Base-by-base conservation (phyloP, 2,888 invertebrate species). In the Drosophila anomalata region DNA sequence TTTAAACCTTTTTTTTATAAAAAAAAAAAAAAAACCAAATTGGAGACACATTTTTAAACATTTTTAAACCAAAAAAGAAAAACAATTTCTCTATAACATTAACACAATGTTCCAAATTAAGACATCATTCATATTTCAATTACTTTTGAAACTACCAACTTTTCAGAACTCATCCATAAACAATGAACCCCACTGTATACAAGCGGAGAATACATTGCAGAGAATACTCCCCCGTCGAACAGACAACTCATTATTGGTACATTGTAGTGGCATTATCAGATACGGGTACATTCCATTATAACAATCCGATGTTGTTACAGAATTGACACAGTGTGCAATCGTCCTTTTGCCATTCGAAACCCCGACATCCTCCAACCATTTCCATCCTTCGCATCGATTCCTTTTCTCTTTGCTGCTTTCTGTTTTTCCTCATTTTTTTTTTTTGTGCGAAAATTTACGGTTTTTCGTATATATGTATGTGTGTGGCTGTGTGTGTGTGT, bases 281-380 rank as follows among this genome's bases (percentile, higher is more conserved):
- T 54, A 61, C 67, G 57, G 61, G 51, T 48, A 12, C 42, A 63
- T 57, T 60, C 44, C 56, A 56, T 36, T 65, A 26, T 62, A 44
- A 54, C 51, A 55, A 52, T 56, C 55, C 53, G 44, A 60, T 63
- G 56, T 56, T 67, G 54, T 62, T 61, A 61, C 53, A 57, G 56
- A 73, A 73, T 67, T 66, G 79, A 46, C 29, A 44, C 82, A 85
- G 57, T 81, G 85, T 79, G 85, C 73, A 74, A 54, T 62, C 46
- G 67, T 66, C 65, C 63, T 72, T 52, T 69, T 39, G 52, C 42
- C 44, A 20, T 42, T 42, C 41, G n/a, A 8, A 44, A 24, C 41
- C 41, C 48, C 33, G 7, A 24, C 33, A 48, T 58, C 14, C 17
- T 20, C 39, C 11, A 8, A 4, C 36, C 31, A 20, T 6, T 22